These are phyloP conservation scores for Hormiphora californensis DNA, from an alignment of 37 sponge, comb jelly and placozoan genomes.

Conservation along the genomic window DNA sequence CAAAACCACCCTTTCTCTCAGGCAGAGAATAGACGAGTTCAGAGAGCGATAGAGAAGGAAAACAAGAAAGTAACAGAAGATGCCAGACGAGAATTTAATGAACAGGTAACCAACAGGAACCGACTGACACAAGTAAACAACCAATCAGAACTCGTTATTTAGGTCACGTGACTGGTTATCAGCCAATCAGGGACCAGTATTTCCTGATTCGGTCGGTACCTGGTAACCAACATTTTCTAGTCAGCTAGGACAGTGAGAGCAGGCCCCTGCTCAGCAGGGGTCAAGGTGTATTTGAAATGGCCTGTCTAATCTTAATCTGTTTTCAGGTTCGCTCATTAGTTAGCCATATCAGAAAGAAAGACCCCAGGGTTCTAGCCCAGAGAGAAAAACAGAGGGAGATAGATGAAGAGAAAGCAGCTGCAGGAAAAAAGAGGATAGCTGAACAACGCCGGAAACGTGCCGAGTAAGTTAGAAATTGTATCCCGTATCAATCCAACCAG, in stretches of 20 bases:
- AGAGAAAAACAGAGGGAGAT: slow-evolving; percentile 54
- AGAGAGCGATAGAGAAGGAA: slow-evolving; percentile 86
- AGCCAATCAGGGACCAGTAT: too few relatives aligned
- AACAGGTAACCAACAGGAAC: slow-evolving; percentile 66
- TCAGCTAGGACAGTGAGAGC: too few relatives aligned
- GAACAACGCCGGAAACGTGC: slow-evolving; percentile 59
- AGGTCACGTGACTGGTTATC: too few relatives aligned
- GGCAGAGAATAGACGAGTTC: slow-evolving; percentile 77
- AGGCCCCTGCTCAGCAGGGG: too few relatives aligned
- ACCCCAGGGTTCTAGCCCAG: slow-evolving; percentile 53
- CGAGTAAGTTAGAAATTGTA: slow-evolving; percentile 56
- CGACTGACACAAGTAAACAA: too few relatives aligned
- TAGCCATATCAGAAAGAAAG: slow-evolving; percentile 59
- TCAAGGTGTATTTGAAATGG: too few relatives aligned
- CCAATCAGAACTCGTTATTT: too few relatives aligned
- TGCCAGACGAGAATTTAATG: slow-evolving; percentile 80
- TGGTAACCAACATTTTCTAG: too few relatives aligned
- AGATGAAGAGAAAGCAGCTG: slow-evolving; percentile 65
- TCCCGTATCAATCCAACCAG: background rate
- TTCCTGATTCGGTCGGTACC: too few relatives aligned
- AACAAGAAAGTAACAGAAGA: slow-evolving; percentile 87
- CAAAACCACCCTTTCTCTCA: background rate
- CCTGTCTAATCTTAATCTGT: too few relatives aligned
- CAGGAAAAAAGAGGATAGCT: slow-evolving; percentile 59
- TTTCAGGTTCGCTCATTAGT: slow-evolving; percentile 57